Conservation (phyloP, 2,888 invertebrate genomes). For the Mallateleia sp. region DNA sequence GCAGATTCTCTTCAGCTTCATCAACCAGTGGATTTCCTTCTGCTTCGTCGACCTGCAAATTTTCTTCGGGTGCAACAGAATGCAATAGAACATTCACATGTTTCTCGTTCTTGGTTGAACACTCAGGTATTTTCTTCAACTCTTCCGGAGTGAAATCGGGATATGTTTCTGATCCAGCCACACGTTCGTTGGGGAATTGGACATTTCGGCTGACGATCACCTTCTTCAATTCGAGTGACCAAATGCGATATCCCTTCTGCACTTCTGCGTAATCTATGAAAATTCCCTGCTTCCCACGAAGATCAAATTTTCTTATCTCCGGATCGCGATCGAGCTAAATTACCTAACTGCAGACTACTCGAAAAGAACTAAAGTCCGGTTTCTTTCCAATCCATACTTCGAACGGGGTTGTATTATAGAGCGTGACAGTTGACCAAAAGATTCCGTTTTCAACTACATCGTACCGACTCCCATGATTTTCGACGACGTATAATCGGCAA, state of each 20-base stretch:
- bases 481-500: background rate
- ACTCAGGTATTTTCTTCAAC: background rate
- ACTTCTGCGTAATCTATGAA: conserved; percentile 26
- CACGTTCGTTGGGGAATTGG: background rate
- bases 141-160: background rate
- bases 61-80: background rate
- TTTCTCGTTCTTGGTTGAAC: background rate
- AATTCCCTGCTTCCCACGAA: conserved; percentile 19
- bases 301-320: conserved; percentile 59
- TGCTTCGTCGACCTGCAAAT: too few relatives aligned
- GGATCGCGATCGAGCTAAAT: conserved; percentile 44
- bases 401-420: conserved; percentile 41
- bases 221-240: conserved; percentile 4
- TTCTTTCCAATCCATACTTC: conserved; percentile 53
- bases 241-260: conserved; percentile 26
- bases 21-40: background rate
- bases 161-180: background rate
- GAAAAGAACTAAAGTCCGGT: conserved; percentile 54
- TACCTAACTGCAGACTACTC: conserved; percentile 55
- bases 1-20: background rate
- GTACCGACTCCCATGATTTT: background rate
- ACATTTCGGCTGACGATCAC: conserved; percentile 12
- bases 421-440: background rate
- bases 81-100: background rate
- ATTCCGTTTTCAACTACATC: background rate